These are phyloP conservation scores for Athene cunicularia DNA, from an alignment of 2,113 vertebrate genomes.

Conservation along the genomic window DNA sequence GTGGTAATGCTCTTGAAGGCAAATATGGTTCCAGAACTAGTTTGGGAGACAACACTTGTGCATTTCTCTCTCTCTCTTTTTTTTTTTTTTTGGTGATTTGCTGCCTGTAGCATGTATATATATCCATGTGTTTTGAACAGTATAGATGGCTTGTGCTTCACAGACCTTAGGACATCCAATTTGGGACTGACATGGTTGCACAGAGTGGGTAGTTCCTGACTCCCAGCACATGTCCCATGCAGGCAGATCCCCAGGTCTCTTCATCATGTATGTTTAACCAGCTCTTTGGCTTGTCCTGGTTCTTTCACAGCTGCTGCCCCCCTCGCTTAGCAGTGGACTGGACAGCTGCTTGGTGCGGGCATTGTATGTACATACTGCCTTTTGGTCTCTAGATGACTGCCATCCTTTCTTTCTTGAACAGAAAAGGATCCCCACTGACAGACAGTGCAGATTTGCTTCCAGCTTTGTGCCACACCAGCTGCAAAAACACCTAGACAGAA, in stretches of 20 bases:
- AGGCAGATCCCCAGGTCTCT: not conserved
- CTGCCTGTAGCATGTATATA: not conserved
- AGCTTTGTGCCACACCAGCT: not conserved
- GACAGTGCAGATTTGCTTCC: not conserved
- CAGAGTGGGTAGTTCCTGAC: not conserved
- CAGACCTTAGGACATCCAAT: not conserved
- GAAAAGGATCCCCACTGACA: not conserved
- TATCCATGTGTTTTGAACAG: rapidly evolving
- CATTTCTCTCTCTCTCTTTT: not conserved
- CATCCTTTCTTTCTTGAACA: not conserved
- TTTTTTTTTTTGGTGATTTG: not conserved
- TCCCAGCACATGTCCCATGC: not conserved
- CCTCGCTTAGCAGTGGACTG: not conserved
- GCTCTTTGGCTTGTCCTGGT: not conserved
- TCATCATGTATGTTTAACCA: not conserved
- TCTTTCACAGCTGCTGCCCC: not conserved
- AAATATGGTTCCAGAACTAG: not conserved
- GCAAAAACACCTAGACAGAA: not conserved
- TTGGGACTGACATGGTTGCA: not conserved
- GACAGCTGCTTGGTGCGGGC: not conserved
- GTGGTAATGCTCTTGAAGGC: not conserved
- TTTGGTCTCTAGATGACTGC: not conserved
- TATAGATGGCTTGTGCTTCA: not conserved
- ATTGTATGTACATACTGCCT: too few species aligned
- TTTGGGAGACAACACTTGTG: not conserved